Evolutionary conservation across 2,113 vertebrate species (phyloP).

Genomic region (Semicossyphus pulcher): DNA sequence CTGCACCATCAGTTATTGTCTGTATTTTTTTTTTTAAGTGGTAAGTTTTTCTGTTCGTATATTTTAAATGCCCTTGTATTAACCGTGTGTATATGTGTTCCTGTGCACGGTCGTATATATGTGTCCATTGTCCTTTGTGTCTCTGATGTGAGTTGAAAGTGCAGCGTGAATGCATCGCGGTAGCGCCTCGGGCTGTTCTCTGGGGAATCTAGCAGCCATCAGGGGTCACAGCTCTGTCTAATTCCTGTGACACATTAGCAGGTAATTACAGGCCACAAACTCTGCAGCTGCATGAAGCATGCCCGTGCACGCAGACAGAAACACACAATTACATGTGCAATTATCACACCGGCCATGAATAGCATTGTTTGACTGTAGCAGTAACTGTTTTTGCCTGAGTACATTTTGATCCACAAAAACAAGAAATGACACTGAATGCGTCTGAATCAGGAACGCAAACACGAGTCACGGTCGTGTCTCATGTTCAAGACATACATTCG

Average conservation of each 20-base stretch:
- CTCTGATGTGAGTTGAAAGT: slow-evolving; percentile 42
- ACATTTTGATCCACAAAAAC: not conserved
- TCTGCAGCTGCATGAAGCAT: slow-evolving; percentile 52
- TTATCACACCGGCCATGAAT: slow-evolving; percentile 9
- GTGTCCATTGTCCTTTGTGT: slow-evolving; percentile 25
- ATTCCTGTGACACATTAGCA: slow-evolving; percentile 68
- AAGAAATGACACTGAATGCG: not conserved
- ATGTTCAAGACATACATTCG: too few species aligned
- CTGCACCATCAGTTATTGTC: not conserved
- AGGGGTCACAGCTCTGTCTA: slow-evolving; percentile 64
- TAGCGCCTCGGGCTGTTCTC: slow-evolving; percentile 48
- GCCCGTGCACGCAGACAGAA: slow-evolving; percentile 46
- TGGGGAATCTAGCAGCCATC: slow-evolving; percentile 45
- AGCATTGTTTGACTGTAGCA: not conserved
- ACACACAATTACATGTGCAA: slow-evolving; percentile 28
- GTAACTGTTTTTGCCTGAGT: not conserved
- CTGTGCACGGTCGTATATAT: not conserved
- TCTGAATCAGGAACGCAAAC: not conserved
- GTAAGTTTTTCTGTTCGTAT: not conserved
- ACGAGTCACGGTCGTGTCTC: not conserved
- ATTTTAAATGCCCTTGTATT: not conserved
- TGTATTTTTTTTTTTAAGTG: not conserved
- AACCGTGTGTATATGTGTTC: not conserved
- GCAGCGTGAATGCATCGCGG: slow-evolving; percentile 34
- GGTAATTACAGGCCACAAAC: slow-evolving; percentile 67